Conservation (phyloP, 2,113 vertebrate species). For the Nestor notabilis region DNA sequence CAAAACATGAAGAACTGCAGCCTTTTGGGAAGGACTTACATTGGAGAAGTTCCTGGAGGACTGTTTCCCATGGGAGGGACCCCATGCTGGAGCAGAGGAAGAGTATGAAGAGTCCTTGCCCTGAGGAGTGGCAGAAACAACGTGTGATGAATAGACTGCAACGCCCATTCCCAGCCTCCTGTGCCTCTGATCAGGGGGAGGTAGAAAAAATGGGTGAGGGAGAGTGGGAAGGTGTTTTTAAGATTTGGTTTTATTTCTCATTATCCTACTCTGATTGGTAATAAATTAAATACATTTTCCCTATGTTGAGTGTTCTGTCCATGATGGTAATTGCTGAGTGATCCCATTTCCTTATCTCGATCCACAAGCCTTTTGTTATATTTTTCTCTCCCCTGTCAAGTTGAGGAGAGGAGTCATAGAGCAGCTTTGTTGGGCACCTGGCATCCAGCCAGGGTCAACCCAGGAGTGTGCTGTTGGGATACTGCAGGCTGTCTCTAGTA, state of each 20-base stretch:
- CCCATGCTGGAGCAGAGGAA: neutral
- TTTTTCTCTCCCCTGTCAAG: neutral
- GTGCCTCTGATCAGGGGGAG: neutral
- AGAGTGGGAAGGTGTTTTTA: neutral
- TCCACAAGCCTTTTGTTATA: neutral
- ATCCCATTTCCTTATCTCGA: neutral
- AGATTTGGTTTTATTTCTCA: neutral
- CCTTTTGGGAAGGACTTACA: neutral
- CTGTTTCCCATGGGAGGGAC: neutral
- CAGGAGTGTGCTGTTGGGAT: neutral
- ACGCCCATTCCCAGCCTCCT: neutral
- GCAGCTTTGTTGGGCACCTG: neutral
- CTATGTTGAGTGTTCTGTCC: neutral
- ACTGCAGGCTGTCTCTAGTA: neutral
- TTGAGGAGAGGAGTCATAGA: neutral
- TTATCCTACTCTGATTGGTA: neutral
- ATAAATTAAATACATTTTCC: neutral
- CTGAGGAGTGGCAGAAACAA: neutral
- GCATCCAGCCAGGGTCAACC: neutral
- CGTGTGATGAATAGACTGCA: neutral
- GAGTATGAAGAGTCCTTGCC: neutral
- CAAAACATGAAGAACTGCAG: neutral
- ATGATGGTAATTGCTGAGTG: neutral
- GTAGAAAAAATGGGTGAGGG: neutral
- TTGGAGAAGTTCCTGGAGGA: neutral